Evolutionary conservation across 2,113 vertebrate species (phyloP).

Genomic region (Odontophorus gujanensis): DNA sequence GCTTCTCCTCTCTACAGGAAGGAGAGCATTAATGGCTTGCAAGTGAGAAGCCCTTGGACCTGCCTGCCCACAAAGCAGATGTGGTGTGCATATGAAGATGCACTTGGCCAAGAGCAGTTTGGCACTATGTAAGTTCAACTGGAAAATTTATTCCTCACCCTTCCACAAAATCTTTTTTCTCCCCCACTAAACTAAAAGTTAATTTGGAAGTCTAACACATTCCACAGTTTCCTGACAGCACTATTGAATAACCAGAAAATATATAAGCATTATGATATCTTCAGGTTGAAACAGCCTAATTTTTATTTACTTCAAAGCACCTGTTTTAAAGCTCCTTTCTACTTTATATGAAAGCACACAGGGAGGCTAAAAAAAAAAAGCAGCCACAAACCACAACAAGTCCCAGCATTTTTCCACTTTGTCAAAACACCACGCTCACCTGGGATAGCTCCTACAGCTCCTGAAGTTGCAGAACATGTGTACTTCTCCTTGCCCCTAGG

Average conservation of each 20-base stretch:
- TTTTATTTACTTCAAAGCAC: not conserved
- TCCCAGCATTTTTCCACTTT: not conserved
- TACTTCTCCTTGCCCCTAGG: rapidly evolving
- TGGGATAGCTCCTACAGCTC: too few relatives aligned
- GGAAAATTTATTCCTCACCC: too few relatives aligned
- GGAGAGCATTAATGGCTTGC: not conserved
- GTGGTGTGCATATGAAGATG: rapidly evolving
- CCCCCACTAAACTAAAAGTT: rapidly evolving
- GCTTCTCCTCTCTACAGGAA: not conserved
- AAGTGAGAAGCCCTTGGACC: not conserved
- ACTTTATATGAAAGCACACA: rapidly evolving
- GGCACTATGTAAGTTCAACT: rapidly evolving
- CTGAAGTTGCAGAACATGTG: rapidly evolving
- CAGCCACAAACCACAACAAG: not conserved
- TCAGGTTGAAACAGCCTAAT: rapidly evolving
- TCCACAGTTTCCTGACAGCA: not conserved
- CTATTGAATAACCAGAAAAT: not conserved
- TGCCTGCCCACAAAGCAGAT: not conserved
- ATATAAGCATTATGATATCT: not conserved
- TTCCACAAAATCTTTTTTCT: not conserved
- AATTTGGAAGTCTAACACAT: not conserved
- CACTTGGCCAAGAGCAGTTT: not conserved
- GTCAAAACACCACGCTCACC: not conserved
- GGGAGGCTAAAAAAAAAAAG: rapidly evolving
- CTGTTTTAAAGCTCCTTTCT: not conserved